Evolutionary conservation across 2,797 vertebrate genomes (phyloP), one percentile per base, ranked within the genome.

Genomic region (Karalla daura): DNA sequence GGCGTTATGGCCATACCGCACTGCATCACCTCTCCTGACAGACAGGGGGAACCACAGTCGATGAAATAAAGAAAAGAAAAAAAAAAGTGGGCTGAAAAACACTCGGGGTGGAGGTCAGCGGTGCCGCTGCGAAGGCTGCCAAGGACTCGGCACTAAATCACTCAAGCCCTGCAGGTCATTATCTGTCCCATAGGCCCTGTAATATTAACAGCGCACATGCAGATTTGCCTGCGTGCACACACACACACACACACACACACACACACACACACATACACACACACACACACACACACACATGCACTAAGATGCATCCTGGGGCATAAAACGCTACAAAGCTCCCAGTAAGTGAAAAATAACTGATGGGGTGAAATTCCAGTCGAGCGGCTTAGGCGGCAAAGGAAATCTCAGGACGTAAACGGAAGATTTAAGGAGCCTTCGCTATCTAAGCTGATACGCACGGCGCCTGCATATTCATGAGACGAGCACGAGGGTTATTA

Each of bases 401-500:
- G 40, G 58, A 73, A 81, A 70, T 75, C 47, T 20, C 23, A 37
- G 28, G 39, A 67, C 51, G 73, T 73, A 56, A 86, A 65, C 13
- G 17, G 51, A 50, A 66, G 61, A 77, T 75, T 86, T 69, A 81
- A 74, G 56, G 74, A 75, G 59, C 24, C 27, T 20, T 60, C 24
- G 50, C 61, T 43, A 74, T 64, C 54, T 59, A 62, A 68, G 74
- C 69, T 79, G 69, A 85, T 76, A 60, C 63, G 49, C 77, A 32
- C 49, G 66, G 63, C 7, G 8, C 21, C 43, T 79, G 79, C 71
- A 86, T 84, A 84, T 89, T 89, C 79, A 87, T 87, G 84, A 80
- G 71, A 33, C 18, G 60, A 83, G 61, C 56, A 27, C n/a, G n/a
- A n/a, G 70, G 66, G 71, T 70, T 73, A 77, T 78, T 71, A 80